Conservation (phyloP, 92 coral and sea anemone genomes). For the Isaurus tuberculatus region DNA sequence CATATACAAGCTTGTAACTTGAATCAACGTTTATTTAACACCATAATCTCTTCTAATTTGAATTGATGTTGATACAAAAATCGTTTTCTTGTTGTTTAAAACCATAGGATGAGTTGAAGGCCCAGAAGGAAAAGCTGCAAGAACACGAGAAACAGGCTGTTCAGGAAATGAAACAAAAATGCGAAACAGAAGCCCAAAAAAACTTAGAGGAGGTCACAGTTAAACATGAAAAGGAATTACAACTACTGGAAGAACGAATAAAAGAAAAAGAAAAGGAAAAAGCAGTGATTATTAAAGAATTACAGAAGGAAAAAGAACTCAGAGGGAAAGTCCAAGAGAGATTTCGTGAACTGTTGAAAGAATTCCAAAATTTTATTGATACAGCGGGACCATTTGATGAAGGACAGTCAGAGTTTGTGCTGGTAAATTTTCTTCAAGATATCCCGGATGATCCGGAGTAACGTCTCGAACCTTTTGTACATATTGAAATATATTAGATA, state of each 20-base stretch:
- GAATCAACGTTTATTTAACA: too few species aligned
- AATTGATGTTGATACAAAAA: too few species aligned
- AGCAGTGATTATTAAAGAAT: constrained; percentile 56
- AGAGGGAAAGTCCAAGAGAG: constrained; percentile 70
- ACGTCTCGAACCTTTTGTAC: background rate
- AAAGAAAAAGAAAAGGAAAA: constrained; percentile 57
- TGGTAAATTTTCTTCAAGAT: constrained; percentile 63
- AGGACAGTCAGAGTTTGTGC: constrained; percentile 88
- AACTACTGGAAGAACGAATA: constrained; percentile 65
- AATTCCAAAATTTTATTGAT: constrained; percentile 91
- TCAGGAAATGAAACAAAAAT: constrained; percentile 66
- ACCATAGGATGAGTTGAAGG: constrained; percentile 77
- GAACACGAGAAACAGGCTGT: constrained; percentile 70
- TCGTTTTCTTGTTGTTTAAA: background rate
- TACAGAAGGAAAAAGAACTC: constrained; percentile 56
- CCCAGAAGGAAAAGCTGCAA: constrained; percentile 76
- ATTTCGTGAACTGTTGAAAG: constrained; percentile 65
- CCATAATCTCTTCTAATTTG: too few species aligned
- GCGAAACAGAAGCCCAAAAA: constrained; percentile 63
- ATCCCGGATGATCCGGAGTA: constrained; percentile 45
- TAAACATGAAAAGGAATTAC: constrained; percentile 64
- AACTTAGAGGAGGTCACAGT: constrained; percentile 60
- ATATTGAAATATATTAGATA: background rate
- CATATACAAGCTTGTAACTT: too few species aligned
- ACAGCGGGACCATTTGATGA: constrained; percentile 83